Conservation (phyloP, 2,888 invertebrate genomes). For the Galeopsomyia nigrocyanea region DNA sequence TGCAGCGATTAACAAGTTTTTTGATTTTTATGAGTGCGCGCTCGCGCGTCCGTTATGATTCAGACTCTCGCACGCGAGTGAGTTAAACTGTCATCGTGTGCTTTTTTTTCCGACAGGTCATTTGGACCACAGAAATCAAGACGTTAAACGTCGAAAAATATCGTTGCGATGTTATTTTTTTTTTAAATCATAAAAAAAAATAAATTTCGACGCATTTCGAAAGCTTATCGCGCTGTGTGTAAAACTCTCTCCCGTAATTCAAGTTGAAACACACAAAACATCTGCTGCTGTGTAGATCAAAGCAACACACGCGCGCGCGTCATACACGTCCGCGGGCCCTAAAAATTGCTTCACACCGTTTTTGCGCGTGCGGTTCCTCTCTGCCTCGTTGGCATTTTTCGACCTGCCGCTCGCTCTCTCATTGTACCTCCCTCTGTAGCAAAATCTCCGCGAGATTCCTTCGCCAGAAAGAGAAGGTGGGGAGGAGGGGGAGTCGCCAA, state of each 20-base stretch:
- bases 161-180: no score
- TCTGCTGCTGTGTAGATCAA: neutral
- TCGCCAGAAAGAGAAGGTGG: constrained; percentile 51
- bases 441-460: constrained; percentile 61
- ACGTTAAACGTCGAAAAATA: no score
- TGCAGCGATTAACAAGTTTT: constrained; percentile 32
- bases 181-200: no score
- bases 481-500: constrained; percentile 62
- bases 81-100: no score
- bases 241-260: no score
- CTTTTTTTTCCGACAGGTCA: no score
- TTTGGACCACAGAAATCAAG: no score
- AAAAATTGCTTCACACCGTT: constrained; percentile 48
- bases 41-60: neutral
- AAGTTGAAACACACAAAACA: neutral
- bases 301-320: constrained; percentile 12
- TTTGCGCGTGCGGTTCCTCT: constrained; percentile 26
- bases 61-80: no score
- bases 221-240: no score
- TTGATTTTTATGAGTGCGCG: neutral
- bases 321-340: constrained; percentile 24
- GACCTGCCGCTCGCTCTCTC: neutral
- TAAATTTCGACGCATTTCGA: no score
- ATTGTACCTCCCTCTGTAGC: constrained; percentile 29
- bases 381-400: neutral